Evolutionary conservation across 2,113 vertebrate genomes (phyloP).

Genomic region (Tonatia bakeri): DNA sequence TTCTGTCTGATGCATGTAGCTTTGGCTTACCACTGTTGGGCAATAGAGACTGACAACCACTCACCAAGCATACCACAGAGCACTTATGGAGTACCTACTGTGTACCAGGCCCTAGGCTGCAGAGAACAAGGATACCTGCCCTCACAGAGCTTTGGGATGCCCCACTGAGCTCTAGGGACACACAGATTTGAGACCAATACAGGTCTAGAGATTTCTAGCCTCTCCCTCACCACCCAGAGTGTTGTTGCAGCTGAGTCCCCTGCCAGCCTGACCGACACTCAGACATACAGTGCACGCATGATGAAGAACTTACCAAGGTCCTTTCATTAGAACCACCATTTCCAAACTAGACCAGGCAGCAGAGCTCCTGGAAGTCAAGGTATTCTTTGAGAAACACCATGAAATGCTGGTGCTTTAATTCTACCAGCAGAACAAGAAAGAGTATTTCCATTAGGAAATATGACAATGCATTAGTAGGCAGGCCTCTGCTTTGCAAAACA

Average conservation of each 20-base stretch:
- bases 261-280: fast-evolving
- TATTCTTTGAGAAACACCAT: neutral
- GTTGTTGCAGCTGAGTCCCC: neutral
- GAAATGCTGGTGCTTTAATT: neutral
- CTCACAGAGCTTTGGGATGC: neutral
- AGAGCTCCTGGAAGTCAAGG: neutral
- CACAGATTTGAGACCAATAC: neutral
- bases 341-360: neutral
- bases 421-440: neutral
- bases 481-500: neutral
- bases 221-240: fast-evolving
- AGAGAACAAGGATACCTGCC: neutral
- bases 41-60: neutral
- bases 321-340: neutral
- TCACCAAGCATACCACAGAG: neutral
- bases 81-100: neutral
- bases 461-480: neutral
- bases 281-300: fast-evolving
- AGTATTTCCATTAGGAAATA: neutral
- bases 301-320: neutral
- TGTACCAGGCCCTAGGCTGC: neutral
- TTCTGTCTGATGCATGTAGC: neutral
- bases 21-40: neutral
- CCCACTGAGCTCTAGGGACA: neutral
- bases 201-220: neutral